phyloP scores from a whole-genome alignment of 64 coral and sea anemone genomes.

The Pocillopora damicornis region DNA sequence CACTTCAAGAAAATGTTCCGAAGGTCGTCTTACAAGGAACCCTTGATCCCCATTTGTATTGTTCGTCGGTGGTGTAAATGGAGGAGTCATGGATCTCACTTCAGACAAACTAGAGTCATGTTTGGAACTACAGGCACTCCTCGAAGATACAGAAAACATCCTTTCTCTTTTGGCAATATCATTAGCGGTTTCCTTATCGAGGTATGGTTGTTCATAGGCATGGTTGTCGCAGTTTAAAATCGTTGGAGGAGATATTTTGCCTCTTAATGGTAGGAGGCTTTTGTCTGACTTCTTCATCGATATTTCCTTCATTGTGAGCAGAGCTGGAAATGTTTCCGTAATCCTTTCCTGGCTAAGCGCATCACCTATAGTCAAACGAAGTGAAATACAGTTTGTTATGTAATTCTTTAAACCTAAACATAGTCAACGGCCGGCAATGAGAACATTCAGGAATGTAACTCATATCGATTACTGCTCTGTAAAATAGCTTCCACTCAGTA shows the following conservation, averaged over 20 bases:
- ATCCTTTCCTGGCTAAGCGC: background rate
- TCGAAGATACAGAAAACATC: constrained; percentile 13
- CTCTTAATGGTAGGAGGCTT: constrained; percentile 5
- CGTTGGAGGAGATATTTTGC: constrained; percentile 13
- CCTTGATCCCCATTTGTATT: background rate
- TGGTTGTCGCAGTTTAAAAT: constrained; percentile 7
- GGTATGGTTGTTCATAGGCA: background rate
- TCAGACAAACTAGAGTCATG: constrained; percentile 4
- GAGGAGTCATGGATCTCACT: background rate
- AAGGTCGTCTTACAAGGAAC: constrained; percentile 19
- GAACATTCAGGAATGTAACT: background rate
- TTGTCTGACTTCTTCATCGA: constrained; percentile 12
- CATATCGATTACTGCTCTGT: constrained; percentile 22
- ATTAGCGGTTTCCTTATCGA: background rate
- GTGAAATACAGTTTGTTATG: constrained; percentile 1
- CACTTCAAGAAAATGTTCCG: constrained; percentile 42
- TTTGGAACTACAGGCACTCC: constrained; percentile 18
- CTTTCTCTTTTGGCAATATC: background rate
- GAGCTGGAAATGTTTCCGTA: background rate
- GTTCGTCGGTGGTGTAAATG: constrained; percentile 8
- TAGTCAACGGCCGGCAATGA: background rate
- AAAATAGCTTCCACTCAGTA: background rate
- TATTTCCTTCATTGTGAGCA: constrained; percentile 22
- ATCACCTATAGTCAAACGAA: background rate
- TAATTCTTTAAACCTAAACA: background rate